Base-by-base conservation (phyloP, 2,797 vertebrate genomes). In the Scyliorhinus canicula region DNA sequence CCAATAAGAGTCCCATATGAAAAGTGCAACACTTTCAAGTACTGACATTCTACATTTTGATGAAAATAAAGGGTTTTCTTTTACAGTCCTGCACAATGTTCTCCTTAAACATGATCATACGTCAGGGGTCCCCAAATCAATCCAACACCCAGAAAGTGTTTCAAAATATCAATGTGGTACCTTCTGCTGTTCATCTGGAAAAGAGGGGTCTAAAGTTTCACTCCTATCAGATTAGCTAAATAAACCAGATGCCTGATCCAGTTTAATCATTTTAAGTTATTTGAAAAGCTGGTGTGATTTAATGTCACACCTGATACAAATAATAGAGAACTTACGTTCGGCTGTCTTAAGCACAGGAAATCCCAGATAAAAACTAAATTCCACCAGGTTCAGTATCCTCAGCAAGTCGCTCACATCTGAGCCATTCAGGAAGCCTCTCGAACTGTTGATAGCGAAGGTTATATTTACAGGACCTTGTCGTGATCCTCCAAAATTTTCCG, bases 331-430 rank as follows among this genome's bases (percentile, higher is more conserved):
- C 99, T 96, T 97, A 99, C 99, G 98, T 96, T 99, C 99, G 63
- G 99, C 99, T 0, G 99, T 98, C 96, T 99, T 98, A 95, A 98
- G 97, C 79, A 97, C 97, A 0, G 99, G 99, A 96, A 98, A 99
- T 14, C 99, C 99, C 82, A 99, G 95, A 95, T 99, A 99, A 97
- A 99, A 99, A 96, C 99, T 99, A 98, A 99, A 99, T 97, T 99
- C 99, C 65, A 99, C 99, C 96, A 98, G 96, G 0, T 97, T 99
- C 95, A 99, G 97, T 96, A 98, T 99, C 96, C 99, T 97, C 95
- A 99, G 97, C 95, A 98, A 98, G 94, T 98, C 97, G 21, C 99
- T 99, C 96, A 99, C 98, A 95, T 98, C 98, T 0, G 98, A 98
- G 1, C 99, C 99, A 0, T 96, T 97, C 95, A 99, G 95, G 96